A percentile compares a stretch with the other conserved stretches of the same genome.
phyloP scores from a whole-genome alignment of 2,113 vertebrate genomes.

The Equus przewalskii region DNA sequence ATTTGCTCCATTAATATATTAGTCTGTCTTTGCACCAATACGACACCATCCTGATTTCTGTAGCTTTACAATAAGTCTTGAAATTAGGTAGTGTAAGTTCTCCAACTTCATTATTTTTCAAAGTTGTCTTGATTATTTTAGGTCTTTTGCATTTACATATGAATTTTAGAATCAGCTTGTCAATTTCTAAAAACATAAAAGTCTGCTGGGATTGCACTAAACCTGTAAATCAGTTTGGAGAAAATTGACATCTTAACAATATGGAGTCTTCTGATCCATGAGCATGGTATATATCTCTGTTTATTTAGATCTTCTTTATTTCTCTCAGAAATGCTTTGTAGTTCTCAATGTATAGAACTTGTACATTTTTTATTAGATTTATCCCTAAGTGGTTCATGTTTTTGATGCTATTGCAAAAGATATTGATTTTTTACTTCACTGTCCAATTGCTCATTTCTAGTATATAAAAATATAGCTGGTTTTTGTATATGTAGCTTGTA shows the following conservation, averaged over 20 bases:
- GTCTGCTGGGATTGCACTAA: not conserved
- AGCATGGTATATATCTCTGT: not conserved
- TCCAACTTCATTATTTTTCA: not conserved
- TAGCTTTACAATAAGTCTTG: not conserved
- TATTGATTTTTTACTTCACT: conserved; percentile 21
- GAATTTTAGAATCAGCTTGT: conserved; percentile 38
- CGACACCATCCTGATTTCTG: not conserved
- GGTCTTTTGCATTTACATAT: not conserved
- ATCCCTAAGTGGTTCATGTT: not conserved
- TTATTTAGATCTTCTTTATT: not conserved
- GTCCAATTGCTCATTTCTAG: not conserved
- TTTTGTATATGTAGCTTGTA: not conserved
- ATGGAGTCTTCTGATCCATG: not conserved
- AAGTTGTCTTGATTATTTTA: not conserved
- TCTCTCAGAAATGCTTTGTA: conserved; percentile 36
- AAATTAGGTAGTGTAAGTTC: not conserved
- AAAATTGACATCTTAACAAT: not conserved
- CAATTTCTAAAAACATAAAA: conserved; percentile 27
- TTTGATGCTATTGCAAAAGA: conserved; percentile 16
- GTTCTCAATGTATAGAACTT: not conserved
- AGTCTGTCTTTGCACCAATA: not conserved
- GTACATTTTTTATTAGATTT: not conserved
- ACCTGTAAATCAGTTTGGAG: not conserved
- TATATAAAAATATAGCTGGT: not conserved
- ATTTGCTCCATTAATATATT: not conserved